Conservation (phyloP, 1,140 invertebrate species). For the Drosophila cardini region DNA sequence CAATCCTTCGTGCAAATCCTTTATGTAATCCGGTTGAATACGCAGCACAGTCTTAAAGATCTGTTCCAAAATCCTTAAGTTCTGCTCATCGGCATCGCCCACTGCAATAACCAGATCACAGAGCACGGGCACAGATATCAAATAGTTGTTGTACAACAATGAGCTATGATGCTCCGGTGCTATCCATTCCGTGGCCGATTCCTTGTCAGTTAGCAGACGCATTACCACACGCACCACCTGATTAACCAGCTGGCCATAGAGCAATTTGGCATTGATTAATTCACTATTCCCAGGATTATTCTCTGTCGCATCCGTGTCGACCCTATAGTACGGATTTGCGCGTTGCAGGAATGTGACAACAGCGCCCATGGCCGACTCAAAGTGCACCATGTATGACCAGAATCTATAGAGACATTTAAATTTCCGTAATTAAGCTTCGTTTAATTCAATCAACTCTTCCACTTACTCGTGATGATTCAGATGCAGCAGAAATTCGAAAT, state of each 20-base stretch:
- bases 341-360: constrained; percentile 91
- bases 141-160: constrained; percentile 91
- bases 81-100: constrained; percentile 86
- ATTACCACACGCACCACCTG: constrained; percentile 89
- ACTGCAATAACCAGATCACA: constrained; percentile 91
- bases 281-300: constrained; percentile 35
- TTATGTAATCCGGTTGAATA: constrained; percentile 89
- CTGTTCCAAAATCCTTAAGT: constrained; percentile 87
- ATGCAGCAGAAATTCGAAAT: constrained; percentile 69
- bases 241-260: constrained; percentile 87
- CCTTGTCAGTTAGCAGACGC: constrained; percentile 90
- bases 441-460: not conserved
- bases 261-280: constrained; percentile 37
- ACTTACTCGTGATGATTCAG: constrained; percentile 71
- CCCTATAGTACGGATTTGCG: constrained; percentile 89
- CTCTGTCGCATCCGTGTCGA: constrained; percentile 50
- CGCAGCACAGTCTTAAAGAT: constrained; percentile 89
- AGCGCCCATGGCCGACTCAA: constrained; percentile 88
- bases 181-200: constrained; percentile 90
- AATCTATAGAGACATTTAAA: constrained; percentile 63
- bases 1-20: constrained; percentile 88
- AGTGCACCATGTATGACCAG: constrained; percentile 92
- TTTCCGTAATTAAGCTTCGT: not conserved
- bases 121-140: constrained; percentile 92
- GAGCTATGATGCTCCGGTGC: constrained; percentile 87